A percentile compares a stretch with the other conserved stretches of the same genome.
Evolutionary conservation across 2,113 vertebrate species (phyloP).

Genomic region (Serilophus lunatus): DNA sequence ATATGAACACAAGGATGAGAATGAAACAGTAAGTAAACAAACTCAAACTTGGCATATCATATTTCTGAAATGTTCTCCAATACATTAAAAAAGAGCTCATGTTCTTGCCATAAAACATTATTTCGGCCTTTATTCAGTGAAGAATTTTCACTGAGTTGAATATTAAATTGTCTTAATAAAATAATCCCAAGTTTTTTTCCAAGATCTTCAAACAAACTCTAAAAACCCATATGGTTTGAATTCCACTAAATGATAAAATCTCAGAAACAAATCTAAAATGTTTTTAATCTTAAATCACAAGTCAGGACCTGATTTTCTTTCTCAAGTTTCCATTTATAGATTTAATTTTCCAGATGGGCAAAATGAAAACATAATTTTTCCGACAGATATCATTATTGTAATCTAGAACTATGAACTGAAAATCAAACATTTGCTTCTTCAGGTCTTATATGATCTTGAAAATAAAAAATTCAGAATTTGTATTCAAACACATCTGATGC

Average conservation of each 20-base stretch:
- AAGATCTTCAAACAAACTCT: background rate
- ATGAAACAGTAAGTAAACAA: background rate
- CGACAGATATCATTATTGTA: background rate
- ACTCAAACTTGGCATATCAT: background rate
- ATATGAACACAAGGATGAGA: background rate
- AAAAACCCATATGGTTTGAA: background rate
- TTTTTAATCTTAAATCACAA: background rate
- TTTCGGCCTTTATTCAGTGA: background rate
- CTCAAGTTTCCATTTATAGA: background rate
- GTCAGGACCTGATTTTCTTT: background rate
- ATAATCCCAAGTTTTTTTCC: background rate
- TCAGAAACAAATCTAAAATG: background rate
- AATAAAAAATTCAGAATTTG: background rate
- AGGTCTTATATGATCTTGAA: background rate
- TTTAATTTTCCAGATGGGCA: background rate
- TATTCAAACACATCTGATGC: background rate
- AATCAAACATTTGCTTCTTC: background rate
- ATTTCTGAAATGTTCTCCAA: background rate
- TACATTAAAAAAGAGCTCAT: background rate
- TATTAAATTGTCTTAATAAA: background rate
- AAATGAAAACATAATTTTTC: background rate
- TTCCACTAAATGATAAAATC: background rate
- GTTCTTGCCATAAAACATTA: background rate
- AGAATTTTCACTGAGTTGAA: background rate
- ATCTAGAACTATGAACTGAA: background rate